Conservation (phyloP, 2,888 invertebrate species). For the Troides helena region DNA sequence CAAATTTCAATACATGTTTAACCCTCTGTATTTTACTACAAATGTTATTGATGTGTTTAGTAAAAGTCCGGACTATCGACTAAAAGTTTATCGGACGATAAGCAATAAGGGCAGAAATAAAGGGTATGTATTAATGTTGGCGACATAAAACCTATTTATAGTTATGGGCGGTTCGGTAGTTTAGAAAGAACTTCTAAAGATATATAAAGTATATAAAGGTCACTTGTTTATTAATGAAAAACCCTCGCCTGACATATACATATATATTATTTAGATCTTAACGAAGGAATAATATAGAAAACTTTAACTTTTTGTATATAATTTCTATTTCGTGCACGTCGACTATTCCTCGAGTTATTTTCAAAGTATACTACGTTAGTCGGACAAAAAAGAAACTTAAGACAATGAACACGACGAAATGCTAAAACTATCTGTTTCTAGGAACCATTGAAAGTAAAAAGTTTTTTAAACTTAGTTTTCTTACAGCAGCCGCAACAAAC, state of each 20-base stretch:
- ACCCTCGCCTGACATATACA: background rate
- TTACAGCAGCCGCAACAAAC: constrained; percentile 7
- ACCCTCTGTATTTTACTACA: too few relatives aligned
- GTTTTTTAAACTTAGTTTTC: constrained; percentile 11
- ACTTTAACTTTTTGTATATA: background rate
- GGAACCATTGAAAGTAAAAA: constrained; percentile 17
- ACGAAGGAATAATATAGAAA: background rate
- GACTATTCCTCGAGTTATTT: background rate
- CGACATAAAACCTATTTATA: background rate
- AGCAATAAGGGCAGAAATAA: background rate
- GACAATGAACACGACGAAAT: background rate
- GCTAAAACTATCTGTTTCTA: constrained; percentile 24
- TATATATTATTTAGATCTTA: too few relatives aligned
- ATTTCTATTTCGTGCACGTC: background rate
- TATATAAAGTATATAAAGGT: background rate
- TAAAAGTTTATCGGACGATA: background rate
- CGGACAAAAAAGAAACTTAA: background rate
- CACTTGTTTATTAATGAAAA: background rate
- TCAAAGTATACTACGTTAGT: background rate
- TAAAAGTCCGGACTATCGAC: background rate
- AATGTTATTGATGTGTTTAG: too few relatives aligned
- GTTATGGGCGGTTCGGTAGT: background rate
- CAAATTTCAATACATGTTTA: too few relatives aligned
- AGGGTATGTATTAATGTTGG: background rate
- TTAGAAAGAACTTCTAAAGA: background rate